Base-by-base conservation (phyloP, 1,140 invertebrate genomes). In the Galleria mellonella region DNA sequence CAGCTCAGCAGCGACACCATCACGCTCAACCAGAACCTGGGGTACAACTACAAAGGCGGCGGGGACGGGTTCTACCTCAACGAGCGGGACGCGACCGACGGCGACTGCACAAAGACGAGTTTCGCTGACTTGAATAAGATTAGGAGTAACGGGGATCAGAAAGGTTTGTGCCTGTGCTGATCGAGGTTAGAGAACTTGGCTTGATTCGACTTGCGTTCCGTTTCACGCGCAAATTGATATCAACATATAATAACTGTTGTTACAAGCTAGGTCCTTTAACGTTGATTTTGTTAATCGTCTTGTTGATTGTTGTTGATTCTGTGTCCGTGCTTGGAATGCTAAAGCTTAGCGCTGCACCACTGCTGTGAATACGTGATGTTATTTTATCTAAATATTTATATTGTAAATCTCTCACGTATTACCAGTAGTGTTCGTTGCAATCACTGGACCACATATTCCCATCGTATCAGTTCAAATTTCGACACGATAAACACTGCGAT, bases 41-140 rank as follows among this genome's bases (percentile, higher is more conserved):
- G 88, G 75, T 88, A 88, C 77, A 88, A 66, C 55, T 72, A 81
- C 38, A 78, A 73, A 51, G 76, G 79, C 54, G 78, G 79, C 30
- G 76, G 77, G 53, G 75, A 77, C 43, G 62, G 75, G 47, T 83
- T 82, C 60, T 79, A 66, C 65, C 59, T 77, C 28, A 76, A 77
- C 66, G 88, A 89, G 12, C 83, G 82, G 32, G 89, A 90, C 46
- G 66, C 68, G 2, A 82, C 75, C 1, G 88, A 89, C 45, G 83
- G 79, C 6, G 87, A 89, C 43, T 58, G 62, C n/a, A 88, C 86
- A n/a, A 91, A 91, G 55, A 89, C 89, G 0, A 93, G 90, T 75
- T 94, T 94, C 77, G 91, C 92, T 5, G 92, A 93, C 62, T 71
- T 93, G 7, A 89, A 87, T 17, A 91, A 87, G 57, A 88, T 89